Conservation (phyloP, 2,113 vertebrate genomes). For the Pelusios castaneus region DNA sequence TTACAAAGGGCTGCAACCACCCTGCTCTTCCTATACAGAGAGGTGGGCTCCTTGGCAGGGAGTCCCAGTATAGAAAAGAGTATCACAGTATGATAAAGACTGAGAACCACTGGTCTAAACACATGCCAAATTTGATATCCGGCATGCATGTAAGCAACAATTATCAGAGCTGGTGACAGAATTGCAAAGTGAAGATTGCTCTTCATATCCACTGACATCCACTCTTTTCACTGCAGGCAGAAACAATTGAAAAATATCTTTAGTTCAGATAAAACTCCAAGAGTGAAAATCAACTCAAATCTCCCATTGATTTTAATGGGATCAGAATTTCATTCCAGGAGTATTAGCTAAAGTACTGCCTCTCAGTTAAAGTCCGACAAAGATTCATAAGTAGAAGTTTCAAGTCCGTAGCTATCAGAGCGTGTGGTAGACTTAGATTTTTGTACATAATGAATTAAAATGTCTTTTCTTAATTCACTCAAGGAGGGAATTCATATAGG, state of each 20-base stretch:
- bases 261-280: not conserved
- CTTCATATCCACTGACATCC: not conserved
- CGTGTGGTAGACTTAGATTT: not conserved
- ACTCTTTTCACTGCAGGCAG: not conserved
- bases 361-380: not conserved
- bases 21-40: not conserved
- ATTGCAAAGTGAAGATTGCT: not conserved
- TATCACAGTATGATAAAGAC: not conserved
- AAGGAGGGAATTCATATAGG: not conserved
- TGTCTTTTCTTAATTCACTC: conserved; percentile 25
- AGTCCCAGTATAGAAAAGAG: not conserved
- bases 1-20: not conserved
- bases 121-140: conserved; percentile 16
- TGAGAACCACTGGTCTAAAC: not conserved
- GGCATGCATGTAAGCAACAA: not conserved
- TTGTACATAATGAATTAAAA: not conserved
- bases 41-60: not conserved
- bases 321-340: not conserved
- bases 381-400: not conserved
- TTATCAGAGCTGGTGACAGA: not conserved
- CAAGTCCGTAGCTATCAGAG: not conserved
- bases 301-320: not conserved
- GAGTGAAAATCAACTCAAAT: not conserved
- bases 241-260: not conserved
- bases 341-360: not conserved